Percentiles rank a stretch among this genome's conserved stretches.
Conservation (phyloP, 2,797 vertebrate genomes). For the Margarornis squamiger region DNA sequence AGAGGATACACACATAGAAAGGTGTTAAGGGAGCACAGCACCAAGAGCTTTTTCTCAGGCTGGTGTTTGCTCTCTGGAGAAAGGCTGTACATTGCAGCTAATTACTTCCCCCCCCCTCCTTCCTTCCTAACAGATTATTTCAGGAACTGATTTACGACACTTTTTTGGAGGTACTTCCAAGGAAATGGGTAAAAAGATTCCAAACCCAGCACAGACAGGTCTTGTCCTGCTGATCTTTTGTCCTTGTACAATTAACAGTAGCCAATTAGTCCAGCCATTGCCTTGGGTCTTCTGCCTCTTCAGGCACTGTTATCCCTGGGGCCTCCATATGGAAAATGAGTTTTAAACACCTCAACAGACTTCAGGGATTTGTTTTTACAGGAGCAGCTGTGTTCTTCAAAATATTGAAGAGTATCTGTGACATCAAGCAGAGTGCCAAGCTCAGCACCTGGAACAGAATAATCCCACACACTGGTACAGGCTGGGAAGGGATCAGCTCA, state of each 20-base stretch:
- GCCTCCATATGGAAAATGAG: not conserved
- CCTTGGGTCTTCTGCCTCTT: not conserved
- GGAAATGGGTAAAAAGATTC: not conserved
- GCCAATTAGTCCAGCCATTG: not conserved
- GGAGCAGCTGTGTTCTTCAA: not conserved
- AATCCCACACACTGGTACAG: not conserved
- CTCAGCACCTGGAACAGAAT: conserved; percentile 1
- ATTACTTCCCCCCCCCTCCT: not conserved
- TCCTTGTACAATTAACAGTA: not conserved
- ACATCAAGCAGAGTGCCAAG: not conserved
- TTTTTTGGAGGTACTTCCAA: not conserved
- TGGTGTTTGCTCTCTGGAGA: conserved; percentile 70
- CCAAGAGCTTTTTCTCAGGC: conserved; percentile 12
- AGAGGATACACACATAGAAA: not conserved
- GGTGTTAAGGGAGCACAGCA: not conserved
- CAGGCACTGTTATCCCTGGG: not conserved
- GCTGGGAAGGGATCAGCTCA: not conserved
- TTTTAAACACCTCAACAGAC: not conserved
- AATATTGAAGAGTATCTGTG: not conserved
- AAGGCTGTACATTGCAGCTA: not conserved
- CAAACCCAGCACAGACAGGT: not conserved
- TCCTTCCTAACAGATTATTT: conserved; percentile 62
- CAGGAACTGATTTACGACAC: conserved; percentile 26
- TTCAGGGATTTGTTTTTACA: not conserved
- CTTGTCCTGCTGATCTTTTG: not conserved